A percentile compares a stretch with the other conserved stretches of the same genome.
Conservation (phyloP, 2,113 vertebrate genomes). For the Xiphophorus maculatus region DNA sequence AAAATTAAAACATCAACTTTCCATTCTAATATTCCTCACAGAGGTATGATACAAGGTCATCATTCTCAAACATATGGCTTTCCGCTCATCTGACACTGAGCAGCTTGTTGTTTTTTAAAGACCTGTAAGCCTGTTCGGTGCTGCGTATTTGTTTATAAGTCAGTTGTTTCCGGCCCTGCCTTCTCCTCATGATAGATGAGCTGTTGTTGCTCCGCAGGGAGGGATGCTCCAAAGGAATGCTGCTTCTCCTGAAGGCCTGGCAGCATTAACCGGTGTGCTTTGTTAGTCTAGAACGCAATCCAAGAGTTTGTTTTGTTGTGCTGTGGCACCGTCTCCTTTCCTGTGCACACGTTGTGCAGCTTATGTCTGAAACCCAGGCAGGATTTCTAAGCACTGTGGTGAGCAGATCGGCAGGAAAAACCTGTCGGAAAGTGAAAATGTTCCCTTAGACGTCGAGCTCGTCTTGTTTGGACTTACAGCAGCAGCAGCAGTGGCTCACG, state of each 20-base stretch:
- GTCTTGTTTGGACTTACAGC: slow-evolving; percentile 39
- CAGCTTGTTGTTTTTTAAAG: not conserved
- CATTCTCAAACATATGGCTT: not conserved
- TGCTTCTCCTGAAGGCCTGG: slow-evolving; percentile 42
- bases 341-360: not conserved
- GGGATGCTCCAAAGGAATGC: slow-evolving; percentile 48
- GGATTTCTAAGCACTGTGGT: not conserved
- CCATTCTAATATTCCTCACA: not conserved
- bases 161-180: not conserved
- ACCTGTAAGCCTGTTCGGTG: not conserved
- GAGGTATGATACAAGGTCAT: not conserved
- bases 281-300: slow-evolving; percentile 14
- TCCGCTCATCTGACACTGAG: not conserved
- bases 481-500: slow-evolving; percentile 61
- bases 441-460: slow-evolving; percentile 36
- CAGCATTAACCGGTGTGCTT: slow-evolving; percentile 24
- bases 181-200: not conserved
- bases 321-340: slow-evolving; percentile 1
- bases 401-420: not conserved
- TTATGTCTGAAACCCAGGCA: not conserved
- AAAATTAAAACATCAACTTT: not conserved
- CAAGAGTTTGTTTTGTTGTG: not conserved
- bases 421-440: not conserved
- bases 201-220: slow-evolving; percentile 8
- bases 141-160: not conserved